Evolutionary conservation across 2,888 invertebrate genomes (phyloP).

Genomic region (Hirtodrosophila duncani): DNA sequence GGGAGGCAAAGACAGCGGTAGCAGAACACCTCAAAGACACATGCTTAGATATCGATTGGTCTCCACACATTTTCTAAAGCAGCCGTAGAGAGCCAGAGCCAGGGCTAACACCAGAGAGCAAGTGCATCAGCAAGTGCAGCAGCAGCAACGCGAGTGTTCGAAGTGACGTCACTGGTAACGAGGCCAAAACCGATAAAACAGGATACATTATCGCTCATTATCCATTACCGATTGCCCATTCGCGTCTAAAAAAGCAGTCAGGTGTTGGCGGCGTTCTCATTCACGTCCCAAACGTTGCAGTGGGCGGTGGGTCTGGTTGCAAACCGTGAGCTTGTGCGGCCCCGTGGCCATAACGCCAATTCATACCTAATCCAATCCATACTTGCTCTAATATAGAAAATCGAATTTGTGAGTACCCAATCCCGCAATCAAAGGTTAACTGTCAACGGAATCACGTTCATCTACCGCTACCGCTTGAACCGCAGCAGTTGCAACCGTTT

Average conservation of each 20-base stretch:
- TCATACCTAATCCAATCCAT: background rate
- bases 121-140: conserved; percentile 11
- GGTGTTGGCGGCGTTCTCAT: conserved; percentile 44
- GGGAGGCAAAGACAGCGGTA: conserved; percentile 47
- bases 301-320: conserved; percentile 5
- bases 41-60: conserved; percentile 96
- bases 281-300: conserved; percentile 40
- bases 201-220: conserved; percentile 37
- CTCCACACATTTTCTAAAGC: conserved; percentile 94
- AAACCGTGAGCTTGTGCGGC: too few relatives aligned
- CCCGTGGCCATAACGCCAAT: too few relatives aligned
- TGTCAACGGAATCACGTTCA: too few relatives aligned
- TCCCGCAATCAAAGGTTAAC: too few relatives aligned
- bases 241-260: conserved; percentile 46
- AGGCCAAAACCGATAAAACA: conserved; percentile 39
- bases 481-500: conserved; percentile 42
- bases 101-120: conserved; percentile 12
- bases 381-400: too few relatives aligned
- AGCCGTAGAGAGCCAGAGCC: conserved; percentile 82
- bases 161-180: conserved; percentile 30
- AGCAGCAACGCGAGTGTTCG: too few relatives aligned
- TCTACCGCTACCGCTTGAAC: background rate
- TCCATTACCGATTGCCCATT: background rate
- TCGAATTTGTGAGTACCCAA: too few relatives aligned
- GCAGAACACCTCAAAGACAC: conserved; percentile 69